A percentile compares a stretch with the other conserved stretches of the same genome.
phyloP scores from a whole-genome alignment of 2,797 vertebrate species.

The Periophthalmus magnuspinnatus region DNA sequence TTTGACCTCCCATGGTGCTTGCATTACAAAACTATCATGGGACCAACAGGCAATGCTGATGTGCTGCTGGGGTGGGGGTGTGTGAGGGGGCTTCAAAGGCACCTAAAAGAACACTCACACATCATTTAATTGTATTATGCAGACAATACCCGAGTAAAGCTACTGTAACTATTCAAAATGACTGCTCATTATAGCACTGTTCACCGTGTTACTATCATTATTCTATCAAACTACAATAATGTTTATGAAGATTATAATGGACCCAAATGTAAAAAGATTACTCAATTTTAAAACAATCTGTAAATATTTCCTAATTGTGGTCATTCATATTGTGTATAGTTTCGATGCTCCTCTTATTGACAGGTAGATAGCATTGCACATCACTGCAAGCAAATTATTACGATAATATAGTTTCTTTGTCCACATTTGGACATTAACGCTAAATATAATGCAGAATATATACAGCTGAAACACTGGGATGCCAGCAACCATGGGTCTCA shows the following conservation, averaged over 20 bases:
- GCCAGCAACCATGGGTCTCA: neutral
- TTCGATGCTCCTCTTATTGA: no score
- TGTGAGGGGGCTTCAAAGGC: neutral
- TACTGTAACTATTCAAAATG: neutral
- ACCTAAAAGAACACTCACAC: constrained; percentile 13
- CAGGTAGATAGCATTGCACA: no score
- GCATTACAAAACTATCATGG: constrained; percentile 6
- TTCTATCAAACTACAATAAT: neutral
- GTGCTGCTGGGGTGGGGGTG: constrained; percentile 1
- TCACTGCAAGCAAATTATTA: no score
- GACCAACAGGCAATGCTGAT: constrained; percentile 5
- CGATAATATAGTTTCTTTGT: no score
- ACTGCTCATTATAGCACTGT: neutral
- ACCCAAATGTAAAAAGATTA: no score
- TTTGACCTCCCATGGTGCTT: constrained; percentile 2
- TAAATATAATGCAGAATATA: no score
- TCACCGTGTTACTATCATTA: neutral
- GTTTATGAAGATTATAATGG: neutral
- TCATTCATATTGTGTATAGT: no score
- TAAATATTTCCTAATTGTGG: no score
- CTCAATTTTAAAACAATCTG: no score
- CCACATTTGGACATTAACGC: no score
- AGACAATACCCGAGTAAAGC: neutral
- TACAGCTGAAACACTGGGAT: neutral
- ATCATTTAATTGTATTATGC: constrained; percentile 11